Evolutionary conservation across 37 sponge, comb jelly and placozoan genomes (phyloP).

Genomic region (Halisarca cf. caerulea): DNA sequence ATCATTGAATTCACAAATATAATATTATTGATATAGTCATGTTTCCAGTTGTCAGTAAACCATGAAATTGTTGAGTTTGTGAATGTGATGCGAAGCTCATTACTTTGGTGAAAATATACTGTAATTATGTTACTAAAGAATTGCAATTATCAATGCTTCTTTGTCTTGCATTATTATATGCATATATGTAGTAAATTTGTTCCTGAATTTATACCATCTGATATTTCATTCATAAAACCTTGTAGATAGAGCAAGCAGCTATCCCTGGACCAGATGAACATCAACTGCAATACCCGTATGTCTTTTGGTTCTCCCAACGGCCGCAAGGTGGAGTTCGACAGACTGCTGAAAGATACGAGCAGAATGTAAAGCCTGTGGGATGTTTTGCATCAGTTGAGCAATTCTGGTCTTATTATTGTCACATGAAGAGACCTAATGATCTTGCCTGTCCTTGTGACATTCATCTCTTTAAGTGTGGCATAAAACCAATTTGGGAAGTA

Average conservation of each 20-base stretch:
- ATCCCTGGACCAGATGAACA: conserved; percentile 60
- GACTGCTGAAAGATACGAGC: conserved; percentile 69
- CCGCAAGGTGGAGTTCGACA: conserved; percentile 58
- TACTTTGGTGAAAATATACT: too few relatives aligned
- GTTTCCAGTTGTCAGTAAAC: too few relatives aligned
- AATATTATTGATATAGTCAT: too few relatives aligned
- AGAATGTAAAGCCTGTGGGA: conserved; percentile 80
- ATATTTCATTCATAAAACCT: too few relatives aligned
- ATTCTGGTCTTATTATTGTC: conserved; percentile 85
- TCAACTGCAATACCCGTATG: conserved; percentile 70
- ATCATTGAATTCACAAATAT: too few relatives aligned
- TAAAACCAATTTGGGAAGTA: conserved; percentile 94
- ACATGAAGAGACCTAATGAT: conserved; percentile 72
- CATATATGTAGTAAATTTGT: too few relatives aligned
- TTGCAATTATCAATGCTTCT: too few relatives aligned
- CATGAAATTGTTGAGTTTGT: too few relatives aligned
- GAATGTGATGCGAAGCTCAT: too few relatives aligned
- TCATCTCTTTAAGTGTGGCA: conserved; percentile 89
- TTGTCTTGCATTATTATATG: too few relatives aligned
- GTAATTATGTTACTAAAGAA: too few relatives aligned
- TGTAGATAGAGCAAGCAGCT: background rate
- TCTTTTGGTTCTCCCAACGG: conserved; percentile 82
- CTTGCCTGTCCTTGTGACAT: conserved; percentile 77
- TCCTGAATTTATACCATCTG: too few relatives aligned
- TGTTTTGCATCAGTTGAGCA: conserved; percentile 84